Conservation (phyloP, 2,888 invertebrate species). For the Crocallis elinguaria region DNA sequence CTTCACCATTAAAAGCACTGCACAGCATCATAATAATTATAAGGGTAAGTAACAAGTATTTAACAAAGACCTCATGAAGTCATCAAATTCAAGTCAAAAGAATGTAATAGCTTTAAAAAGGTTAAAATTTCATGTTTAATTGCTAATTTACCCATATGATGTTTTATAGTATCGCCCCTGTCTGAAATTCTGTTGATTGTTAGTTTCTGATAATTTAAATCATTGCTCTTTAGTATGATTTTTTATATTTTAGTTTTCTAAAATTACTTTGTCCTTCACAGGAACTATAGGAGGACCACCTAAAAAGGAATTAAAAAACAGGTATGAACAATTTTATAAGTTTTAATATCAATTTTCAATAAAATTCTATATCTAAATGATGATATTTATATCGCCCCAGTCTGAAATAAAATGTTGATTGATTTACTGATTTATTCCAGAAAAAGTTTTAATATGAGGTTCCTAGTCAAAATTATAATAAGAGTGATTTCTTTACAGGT, state of each 20-base stretch:
- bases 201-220: conserved; percentile 45
- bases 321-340: no score
- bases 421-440: conserved; percentile 46
- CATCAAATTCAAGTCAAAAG: no score
- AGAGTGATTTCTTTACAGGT: no score
- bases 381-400: conserved; percentile 2
- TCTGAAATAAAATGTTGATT: conserved; percentile 47
- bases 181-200: conserved; percentile 59
- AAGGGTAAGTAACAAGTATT: no score
- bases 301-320: no score
- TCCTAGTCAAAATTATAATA: no score
- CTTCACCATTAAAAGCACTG: no score
- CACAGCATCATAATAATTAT: no score
- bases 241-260: neutral
- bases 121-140: neutral
- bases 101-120: no score
- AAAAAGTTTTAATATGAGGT: neutral
- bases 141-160: conserved; percentile 35
- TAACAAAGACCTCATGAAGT: no score
- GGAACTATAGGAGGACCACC: neutral
- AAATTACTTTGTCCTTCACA: neutral
- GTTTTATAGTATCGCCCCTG: conserved; percentile 56
- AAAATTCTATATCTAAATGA: neutral
- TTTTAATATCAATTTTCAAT: no score
- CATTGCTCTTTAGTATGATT: conserved; percentile 2